Base-by-base conservation (phyloP, 2,113 vertebrate species). In the Nannobrachium achirus region DNA sequence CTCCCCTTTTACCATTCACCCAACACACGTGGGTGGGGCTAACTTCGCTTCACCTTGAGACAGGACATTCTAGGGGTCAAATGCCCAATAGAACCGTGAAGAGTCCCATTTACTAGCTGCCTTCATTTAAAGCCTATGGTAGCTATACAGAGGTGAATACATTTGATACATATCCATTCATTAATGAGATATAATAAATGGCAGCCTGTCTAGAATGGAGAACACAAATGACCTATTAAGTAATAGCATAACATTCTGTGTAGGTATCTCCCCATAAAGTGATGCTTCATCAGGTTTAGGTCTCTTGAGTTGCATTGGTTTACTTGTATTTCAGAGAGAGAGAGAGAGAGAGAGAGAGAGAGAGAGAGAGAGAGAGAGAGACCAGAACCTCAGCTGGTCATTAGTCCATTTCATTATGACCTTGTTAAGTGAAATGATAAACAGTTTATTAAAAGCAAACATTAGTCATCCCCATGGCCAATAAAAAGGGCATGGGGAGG, bases 61-160 rank as follows among this genome's bases (percentile, higher is more conserved):
- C 19, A 16, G 48, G 5, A 58, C 42, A 19, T 69, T 38, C 58
- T 13, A 2, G 48, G 51, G 66, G 69, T 56, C 15, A 10, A 67
- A 73, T 38, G 20, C 56, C 48, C 19, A 62, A 53, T 63, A 49
- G 65, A 71, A 61, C 41, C 40, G 51, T 65, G 40, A 75, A 53
- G 51, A 68, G n/a, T 67, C 20, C 42, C 10, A 10, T 70, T 73
- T 56, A 59, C 51, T 71, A 1, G 0, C 58, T 16, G 45, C 5
- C 53, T 70, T 65, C 59, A 73, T 70, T 56, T 50, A 39, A 56
- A 33, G 25, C 25, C 25, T 33, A 3, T 18, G 50, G 44, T 10
- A 69, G 48, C 56, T 67, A 63, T 16, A 15, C 46, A 53, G 66
- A 45, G 40, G 16, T 57, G 55, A 62, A 48, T 48, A 33, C 56